A percentile compares a stretch with the other conserved stretches of the same genome.
Evolutionary conservation across 2,888 invertebrate genomes (phyloP).

Genomic region (Lycaena phlaeas): DNA sequence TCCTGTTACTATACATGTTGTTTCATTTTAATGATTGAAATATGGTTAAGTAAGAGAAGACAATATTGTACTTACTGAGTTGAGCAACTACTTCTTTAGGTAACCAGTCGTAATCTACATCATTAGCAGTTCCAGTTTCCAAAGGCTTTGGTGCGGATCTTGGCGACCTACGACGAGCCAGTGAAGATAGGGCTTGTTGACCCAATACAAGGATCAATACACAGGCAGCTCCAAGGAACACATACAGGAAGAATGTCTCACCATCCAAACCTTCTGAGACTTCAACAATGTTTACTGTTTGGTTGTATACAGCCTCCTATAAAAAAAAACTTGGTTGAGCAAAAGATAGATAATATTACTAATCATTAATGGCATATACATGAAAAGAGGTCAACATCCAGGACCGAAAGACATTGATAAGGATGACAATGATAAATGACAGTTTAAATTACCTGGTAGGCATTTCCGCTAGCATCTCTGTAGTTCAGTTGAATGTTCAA

Average conservation of each 20-base stretch:
- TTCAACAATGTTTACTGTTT: slow-evolving; percentile 96
- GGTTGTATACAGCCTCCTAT: slow-evolving; percentile 96
- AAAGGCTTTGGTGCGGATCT: slow-evolving; percentile 75
- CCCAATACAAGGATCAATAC: slow-evolving; percentile 90
- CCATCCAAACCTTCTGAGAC: slow-evolving; percentile 97
- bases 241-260: slow-evolving; percentile 98
- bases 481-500: slow-evolving; percentile 94
- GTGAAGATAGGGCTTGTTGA: slow-evolving; percentile 89
- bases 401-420: too few species aligned
- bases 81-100: slow-evolving; percentile 91
- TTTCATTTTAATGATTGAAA: too few species aligned
- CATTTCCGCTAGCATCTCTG: slow-evolving; percentile 79
- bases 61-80: slow-evolving; percentile 78
- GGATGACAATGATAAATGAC: too few species aligned
- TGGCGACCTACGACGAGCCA: slow-evolving; percentile 81
- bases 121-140: slow-evolving; percentile 93
- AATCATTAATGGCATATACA: too few species aligned
- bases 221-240: slow-evolving; percentile 92
- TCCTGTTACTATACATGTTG: too few species aligned
- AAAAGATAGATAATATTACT: too few species aligned
- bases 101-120: slow-evolving; percentile 99
- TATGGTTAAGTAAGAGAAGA: too few species aligned
- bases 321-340: slow-evolving; percentile 2
- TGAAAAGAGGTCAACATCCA: too few species aligned
- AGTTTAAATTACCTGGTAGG: slow-evolving; percentile 75